These are phyloP conservation scores for Aporophyla lueneburgensis DNA, from an alignment of 2,888 invertebrate genomes.

Conservation along the genomic window DNA sequence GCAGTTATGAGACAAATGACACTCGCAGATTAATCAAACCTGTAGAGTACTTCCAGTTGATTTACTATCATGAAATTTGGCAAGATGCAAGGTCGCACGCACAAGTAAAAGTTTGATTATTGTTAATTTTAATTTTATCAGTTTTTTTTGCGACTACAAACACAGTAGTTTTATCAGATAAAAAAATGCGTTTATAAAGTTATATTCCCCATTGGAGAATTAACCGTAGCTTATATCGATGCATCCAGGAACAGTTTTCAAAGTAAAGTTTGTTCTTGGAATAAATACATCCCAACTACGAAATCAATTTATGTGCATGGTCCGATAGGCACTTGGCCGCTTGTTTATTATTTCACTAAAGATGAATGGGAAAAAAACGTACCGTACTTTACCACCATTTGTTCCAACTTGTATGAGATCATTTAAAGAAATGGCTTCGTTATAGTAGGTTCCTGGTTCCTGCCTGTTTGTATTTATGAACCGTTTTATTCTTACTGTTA, in stretches of 20 bases:
- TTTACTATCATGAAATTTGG: too few species aligned
- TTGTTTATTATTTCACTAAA: background rate
- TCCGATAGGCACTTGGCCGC: background rate
- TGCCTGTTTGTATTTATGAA: conserved; percentile 50
- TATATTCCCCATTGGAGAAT: background rate
- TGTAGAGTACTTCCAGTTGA: too few species aligned
- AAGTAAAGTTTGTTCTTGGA: background rate
- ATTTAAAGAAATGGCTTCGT: conserved; percentile 44
- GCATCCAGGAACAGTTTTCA: background rate
- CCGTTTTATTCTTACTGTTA: conserved; percentile 39
- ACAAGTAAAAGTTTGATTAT: too few species aligned
- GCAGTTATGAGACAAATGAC: too few species aligned
- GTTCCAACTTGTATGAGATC: conserved; percentile 6
- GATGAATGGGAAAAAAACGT: background rate
- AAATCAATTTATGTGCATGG: background rate
- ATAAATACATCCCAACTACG: background rate
- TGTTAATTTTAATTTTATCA: too few species aligned
- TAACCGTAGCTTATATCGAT: background rate
- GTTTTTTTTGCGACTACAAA: too few species aligned
- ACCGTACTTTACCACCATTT: too few species aligned
- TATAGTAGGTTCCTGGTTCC: conserved; percentile 2
- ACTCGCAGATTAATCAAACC: too few species aligned
- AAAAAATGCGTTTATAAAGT: too few species aligned
- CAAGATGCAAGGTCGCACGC: too few species aligned
- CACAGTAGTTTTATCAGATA: too few species aligned